phyloP scores from a whole-genome alignment of 1,140 invertebrate genomes.

The Drosophila auraria region DNA sequence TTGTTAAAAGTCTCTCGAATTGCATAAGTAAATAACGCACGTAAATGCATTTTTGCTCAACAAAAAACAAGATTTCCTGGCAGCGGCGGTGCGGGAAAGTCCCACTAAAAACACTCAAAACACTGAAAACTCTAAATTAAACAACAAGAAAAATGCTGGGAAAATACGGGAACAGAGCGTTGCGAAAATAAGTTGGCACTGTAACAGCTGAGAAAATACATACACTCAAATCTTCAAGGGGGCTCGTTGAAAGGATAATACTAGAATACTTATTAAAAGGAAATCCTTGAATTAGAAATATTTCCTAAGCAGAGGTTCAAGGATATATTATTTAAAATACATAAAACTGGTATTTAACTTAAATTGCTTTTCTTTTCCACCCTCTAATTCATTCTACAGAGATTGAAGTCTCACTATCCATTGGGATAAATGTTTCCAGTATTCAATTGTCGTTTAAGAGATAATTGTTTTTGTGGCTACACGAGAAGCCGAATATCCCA shows the following conservation, averaged over 20 bases:
- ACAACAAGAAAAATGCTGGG: slow-evolving; percentile 38
- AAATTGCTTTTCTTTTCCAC: too few species aligned
- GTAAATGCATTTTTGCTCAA: slow-evolving; percentile 71
- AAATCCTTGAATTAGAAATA: neutral
- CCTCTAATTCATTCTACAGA: too few species aligned
- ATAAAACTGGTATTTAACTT: neutral
- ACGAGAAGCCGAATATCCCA: slow-evolving; percentile 1
- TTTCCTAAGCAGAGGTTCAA: too few species aligned
- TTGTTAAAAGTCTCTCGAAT: slow-evolving; percentile 34
- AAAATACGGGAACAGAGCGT: slow-evolving; percentile 19
- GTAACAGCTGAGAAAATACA: slow-evolving; percentile 18
- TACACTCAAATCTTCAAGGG: neutral
- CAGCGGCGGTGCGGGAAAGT: slow-evolving; percentile 1
- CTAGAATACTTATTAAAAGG: neutral
- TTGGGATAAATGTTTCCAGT: slow-evolving; percentile 15
- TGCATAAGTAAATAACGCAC: slow-evolving; percentile 80
- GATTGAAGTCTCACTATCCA: neutral
- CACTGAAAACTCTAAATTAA: slow-evolving; percentile 59
- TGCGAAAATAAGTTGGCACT: slow-evolving; percentile 24
- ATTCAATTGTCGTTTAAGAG: slow-evolving; percentile 22
- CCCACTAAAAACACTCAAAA: slow-evolving; percentile 21
- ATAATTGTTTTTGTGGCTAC: slow-evolving; percentile 41
- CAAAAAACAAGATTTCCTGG: slow-evolving; percentile 36
- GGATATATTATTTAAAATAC: neutral
- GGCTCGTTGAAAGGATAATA: neutral